phyloP scores from a whole-genome alignment of 2,888 invertebrate genomes.

The Lasioglossum vierecki region DNA sequence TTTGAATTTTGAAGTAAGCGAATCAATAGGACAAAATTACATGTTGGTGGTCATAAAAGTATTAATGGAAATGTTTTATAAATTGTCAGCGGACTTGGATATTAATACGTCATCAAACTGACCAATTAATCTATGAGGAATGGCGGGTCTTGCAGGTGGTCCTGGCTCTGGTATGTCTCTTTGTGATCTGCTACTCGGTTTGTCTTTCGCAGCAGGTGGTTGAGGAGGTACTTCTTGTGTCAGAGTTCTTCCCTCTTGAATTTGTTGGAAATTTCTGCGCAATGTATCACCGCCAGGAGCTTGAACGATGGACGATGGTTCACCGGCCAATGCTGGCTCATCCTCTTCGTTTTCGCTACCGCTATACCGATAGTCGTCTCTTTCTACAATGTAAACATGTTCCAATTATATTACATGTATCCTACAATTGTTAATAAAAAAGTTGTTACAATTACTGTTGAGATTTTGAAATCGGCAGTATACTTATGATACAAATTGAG shows the following conservation, averaged over 20 bases:
- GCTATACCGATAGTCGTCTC: slow-evolving; percentile 90
- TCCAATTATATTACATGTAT: neutral
- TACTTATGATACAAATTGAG: neutral
- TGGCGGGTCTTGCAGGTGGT: slow-evolving; percentile 94
- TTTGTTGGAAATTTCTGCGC: slow-evolving; percentile 98
- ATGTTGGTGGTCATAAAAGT: neutral
- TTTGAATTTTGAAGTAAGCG: neutral
- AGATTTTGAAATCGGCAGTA: neutral
- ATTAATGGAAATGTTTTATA: neutral
- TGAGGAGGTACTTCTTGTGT: slow-evolving; percentile 85
- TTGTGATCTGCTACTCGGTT: slow-evolving; percentile 79
- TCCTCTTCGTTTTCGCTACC: slow-evolving; percentile 99
- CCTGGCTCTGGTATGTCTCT: slow-evolving; percentile 90
- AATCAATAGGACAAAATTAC: neutral
- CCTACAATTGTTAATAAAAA: neutral
- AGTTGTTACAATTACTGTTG: neutral
- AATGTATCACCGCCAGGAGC: slow-evolving; percentile 96
- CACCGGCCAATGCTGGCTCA: slow-evolving; percentile 95
- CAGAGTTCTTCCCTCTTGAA: slow-evolving; percentile 92
- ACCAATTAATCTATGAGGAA: slow-evolving; percentile 94
- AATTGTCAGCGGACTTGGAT: neutral
- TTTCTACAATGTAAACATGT: slow-evolving; percentile 76
- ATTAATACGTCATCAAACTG: slow-evolving; percentile 48
- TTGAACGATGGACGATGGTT: slow-evolving; percentile 97
- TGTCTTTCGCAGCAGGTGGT: slow-evolving; percentile 77